phyloP scores from a whole-genome alignment of 1,140 invertebrate genomes.

The Diploscapter pachys region DNA sequence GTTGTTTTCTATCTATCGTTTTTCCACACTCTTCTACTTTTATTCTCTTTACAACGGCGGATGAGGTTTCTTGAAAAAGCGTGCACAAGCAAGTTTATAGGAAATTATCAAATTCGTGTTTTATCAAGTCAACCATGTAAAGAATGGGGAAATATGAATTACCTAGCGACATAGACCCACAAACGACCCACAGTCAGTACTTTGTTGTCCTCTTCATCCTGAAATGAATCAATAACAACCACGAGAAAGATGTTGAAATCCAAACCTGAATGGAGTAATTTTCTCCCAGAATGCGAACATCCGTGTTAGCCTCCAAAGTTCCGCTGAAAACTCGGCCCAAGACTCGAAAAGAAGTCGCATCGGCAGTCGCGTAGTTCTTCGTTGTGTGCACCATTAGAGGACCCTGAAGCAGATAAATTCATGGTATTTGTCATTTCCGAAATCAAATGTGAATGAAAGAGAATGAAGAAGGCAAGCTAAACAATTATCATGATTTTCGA shows the following conservation, averaged over 20 bases:
- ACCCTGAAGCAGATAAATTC: conserved; percentile 63
- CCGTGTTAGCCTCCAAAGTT: conserved; percentile 86
- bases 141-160: conserved; percentile 21
- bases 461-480: too few relatives aligned
- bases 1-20: too few relatives aligned
- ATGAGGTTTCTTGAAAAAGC: too few relatives aligned
- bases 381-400: conserved; percentile 90
- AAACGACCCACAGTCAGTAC: conserved; percentile 85
- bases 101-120: too few relatives aligned
- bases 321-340: conserved; percentile 92
- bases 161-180: conserved; percentile 93
- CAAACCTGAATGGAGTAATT: conserved; percentile 77
- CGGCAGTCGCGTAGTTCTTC: conserved; percentile 98
- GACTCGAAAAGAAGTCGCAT: conserved; percentile 92
- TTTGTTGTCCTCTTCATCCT: conserved; percentile 96
- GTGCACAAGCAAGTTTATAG: too few relatives aligned
- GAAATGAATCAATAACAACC: too few relatives aligned
- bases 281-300: conserved; percentile 89
- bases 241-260: too few relatives aligned
- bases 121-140: too few relatives aligned
- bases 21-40: too few relatives aligned
- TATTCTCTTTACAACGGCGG: too few relatives aligned
- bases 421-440: not conserved
- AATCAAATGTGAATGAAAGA: not conserved
- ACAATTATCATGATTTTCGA: too few relatives aligned